A percentile compares a stretch with the other conserved stretches of the same genome.
Evolutionary conservation across 1,140 invertebrate genomes (phyloP).

Genomic region (Caerostris extrusa): DNA sequence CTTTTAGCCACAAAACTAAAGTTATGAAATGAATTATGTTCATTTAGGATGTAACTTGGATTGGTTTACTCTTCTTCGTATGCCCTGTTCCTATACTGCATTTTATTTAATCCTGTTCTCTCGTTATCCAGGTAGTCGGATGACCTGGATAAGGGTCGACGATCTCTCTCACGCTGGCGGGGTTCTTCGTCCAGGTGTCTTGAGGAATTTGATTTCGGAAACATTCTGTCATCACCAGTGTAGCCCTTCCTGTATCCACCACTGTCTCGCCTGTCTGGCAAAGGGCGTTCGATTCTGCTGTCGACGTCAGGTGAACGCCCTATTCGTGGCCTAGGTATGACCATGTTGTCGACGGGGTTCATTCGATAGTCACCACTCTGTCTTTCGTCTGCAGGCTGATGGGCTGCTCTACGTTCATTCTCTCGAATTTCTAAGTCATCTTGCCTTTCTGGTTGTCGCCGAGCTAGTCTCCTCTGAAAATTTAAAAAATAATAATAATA

Average conservation of each 20-base stretch:
- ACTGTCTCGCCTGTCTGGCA: not conserved
- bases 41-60: too few relatives aligned
- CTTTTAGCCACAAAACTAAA: too few relatives aligned
- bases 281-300: too few relatives aligned
- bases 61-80: slow-evolving; percentile 22
- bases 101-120: not conserved
- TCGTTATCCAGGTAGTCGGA: not conserved
- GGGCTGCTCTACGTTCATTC: not conserved
- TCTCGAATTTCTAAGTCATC: not conserved
- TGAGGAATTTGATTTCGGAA: not conserved
- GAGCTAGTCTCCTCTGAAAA: not conserved
- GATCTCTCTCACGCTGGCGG: not conserved
- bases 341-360: not conserved
- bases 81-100: slow-evolving; percentile 43
- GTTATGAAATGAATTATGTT: too few relatives aligned
- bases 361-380: not conserved
- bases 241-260: not conserved
- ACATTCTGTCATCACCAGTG: not conserved
- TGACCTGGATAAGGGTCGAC: not conserved
- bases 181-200: not conserved
- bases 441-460: not conserved
- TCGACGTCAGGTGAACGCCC: not conserved
- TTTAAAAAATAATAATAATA: not conserved
- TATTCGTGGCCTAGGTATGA: not conserved
- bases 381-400: not conserved